Conservation (phyloP, 2,797 vertebrate species). For the Macropus fuliginosus region DNA sequence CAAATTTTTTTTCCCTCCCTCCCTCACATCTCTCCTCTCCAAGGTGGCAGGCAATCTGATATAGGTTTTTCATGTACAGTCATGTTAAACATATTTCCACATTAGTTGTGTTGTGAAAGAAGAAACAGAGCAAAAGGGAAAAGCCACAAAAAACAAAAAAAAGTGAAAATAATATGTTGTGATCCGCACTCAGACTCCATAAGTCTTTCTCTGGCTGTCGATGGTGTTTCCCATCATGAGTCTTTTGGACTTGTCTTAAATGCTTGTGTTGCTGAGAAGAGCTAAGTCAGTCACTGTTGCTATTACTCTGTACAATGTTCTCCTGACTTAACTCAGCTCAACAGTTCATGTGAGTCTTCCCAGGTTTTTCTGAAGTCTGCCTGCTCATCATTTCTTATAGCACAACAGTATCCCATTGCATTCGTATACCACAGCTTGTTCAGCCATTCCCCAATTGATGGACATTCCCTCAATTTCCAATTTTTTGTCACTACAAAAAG, state of each 20-base stretch:
- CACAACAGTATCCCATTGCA: not conserved
- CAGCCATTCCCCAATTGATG: not conserved
- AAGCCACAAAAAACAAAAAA: not conserved
- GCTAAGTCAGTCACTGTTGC: not conserved
- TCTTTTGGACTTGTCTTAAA: not conserved
- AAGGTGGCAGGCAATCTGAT: not conserved
- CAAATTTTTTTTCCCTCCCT: not conserved
- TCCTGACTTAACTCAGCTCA: not conserved
- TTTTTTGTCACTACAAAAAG: not conserved
- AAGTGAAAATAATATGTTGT: not conserved
- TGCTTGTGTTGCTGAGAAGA: not conserved
- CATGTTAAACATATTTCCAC: not conserved
- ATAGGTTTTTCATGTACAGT: not conserved
- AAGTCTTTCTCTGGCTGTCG: not conserved
- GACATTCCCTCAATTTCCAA: not conserved
- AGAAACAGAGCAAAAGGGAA: not conserved
- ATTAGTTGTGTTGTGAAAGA: not conserved
- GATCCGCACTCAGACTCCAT: not conserved
- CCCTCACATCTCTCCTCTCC: no score
- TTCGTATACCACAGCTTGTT: not conserved
- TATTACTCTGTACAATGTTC: not conserved
- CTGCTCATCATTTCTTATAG: not conserved
- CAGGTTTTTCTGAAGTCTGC: not conserved
- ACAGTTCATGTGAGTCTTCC: not conserved
- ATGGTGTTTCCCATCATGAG: not conserved